phyloP scores from a whole-genome alignment of 2,113 vertebrate genomes.

The Siphamia tubifer region DNA sequence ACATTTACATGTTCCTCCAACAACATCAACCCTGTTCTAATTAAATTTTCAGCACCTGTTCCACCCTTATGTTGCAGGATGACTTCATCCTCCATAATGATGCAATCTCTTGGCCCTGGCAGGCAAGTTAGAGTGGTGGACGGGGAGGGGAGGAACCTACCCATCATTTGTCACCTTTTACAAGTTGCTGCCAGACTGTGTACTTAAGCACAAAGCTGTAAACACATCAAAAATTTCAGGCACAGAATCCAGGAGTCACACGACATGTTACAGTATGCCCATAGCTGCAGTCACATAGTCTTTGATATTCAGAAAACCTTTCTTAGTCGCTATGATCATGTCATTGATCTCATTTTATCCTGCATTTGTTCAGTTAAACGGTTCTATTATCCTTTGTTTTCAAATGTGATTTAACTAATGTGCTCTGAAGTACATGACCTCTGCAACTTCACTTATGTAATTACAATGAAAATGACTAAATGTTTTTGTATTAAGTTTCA shows the following conservation, averaged over 20 bases:
- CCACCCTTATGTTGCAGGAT: constrained; percentile 76
- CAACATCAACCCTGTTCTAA: constrained; percentile 47
- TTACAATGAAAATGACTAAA: no score
- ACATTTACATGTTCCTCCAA: constrained; percentile 57
- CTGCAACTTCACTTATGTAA: no score
- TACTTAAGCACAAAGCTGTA: background rate
- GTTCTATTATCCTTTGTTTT: background rate
- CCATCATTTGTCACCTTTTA: constrained; percentile 65
- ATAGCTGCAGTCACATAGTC: background rate
- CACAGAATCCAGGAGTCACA: background rate
- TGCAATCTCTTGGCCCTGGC: constrained; percentile 71
- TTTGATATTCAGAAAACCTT: background rate
- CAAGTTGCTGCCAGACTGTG: constrained; percentile 35
- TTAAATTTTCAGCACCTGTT: constrained; percentile 79
- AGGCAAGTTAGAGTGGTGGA: constrained; percentile 53
- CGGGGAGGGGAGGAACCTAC: constrained; percentile 44
- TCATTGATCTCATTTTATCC: no score
- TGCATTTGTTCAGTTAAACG: background rate
- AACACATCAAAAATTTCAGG: background rate
- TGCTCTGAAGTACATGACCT: no score
- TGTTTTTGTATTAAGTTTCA: no score
- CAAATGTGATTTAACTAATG: background rate
- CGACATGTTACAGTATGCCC: background rate
- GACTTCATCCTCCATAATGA: constrained; percentile 81
- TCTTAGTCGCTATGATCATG: background rate